Evolutionary conservation across 2,888 invertebrate species (phyloP), one percentile per base, ranked within the genome.

Genomic region (Lysandra bellargus): DNA sequence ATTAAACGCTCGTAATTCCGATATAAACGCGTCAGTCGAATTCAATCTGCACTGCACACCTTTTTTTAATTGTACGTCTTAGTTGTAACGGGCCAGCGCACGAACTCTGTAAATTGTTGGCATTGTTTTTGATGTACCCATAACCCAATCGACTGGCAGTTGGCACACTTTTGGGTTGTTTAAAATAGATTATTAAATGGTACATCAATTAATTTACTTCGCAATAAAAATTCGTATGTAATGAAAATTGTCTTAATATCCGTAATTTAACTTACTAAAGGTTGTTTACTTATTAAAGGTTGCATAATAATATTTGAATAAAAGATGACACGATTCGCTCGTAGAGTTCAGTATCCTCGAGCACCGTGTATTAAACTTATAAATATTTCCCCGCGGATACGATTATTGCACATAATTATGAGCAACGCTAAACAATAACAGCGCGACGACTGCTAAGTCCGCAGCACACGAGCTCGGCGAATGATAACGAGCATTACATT

Each of bases 1-100:
- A 93, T 93, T 93, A 92, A 92, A 93, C 91, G 93, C 92, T 92
- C 92, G 90, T 92, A 93, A 93, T 93, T 93, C 92, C 92, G 92
- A 91, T 94, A 92, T 92, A 91, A 90, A 91, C 88, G 87, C 85
- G 86, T 85, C 91, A 89, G 91, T 91, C 91, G 86, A 88, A 91
- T 91, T 91, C 91, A 90, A 93, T 93, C 91, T 90, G 85, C 87
- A 85, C 85, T 85, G 82, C 83, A 83, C 85, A 86, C 84, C 78
- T 81, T 82, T 80, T 80, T 40, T 81, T 83, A 81, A 80, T 84
- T 83, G 81, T 80, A 81, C 53, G 17, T 33, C 33, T 33, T 5
- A 17, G 57, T 33, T 30, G 30, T 75, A 57, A 76, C 76, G 76
- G 76, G 9, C 76, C 33, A 30, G 23, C 57, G 76, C 76, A 76